A percentile compares a stretch with the other conserved stretches of the same genome.
These are phyloP conservation scores for Drosophila mettleri DNA, from an alignment of 2,888 invertebrate species.

Conservation along the genomic window DNA sequence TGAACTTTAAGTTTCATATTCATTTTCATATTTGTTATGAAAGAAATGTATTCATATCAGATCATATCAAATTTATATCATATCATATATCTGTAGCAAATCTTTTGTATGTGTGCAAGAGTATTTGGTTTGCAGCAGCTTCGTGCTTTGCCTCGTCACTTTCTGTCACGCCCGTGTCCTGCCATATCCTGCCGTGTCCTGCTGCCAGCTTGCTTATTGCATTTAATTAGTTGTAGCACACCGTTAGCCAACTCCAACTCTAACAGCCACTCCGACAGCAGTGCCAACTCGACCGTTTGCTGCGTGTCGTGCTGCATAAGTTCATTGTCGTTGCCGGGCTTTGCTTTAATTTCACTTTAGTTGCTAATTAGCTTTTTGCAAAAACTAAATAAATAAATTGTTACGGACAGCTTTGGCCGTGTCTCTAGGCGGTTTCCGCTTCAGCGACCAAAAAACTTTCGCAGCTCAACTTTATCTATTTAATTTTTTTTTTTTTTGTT, in stretches of 20 bases:
- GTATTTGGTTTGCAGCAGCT: background rate
- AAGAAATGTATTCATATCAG: background rate
- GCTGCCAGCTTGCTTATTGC: conserved; percentile 74
- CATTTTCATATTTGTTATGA: no score
- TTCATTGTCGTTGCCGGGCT: conserved; percentile 55
- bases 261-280: background rate
- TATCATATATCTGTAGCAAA: background rate
- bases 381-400: conserved; percentile 76
- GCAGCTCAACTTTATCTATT: conserved; percentile 31
- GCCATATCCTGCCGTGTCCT: conserved; percentile 19
- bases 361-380: conserved; percentile 77
- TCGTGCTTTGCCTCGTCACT: conserved; percentile 23
- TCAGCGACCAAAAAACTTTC: conserved; percentile 38
- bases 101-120: background rate
- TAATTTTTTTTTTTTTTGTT: background rate
- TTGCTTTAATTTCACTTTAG: conserved; percentile 80
- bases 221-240: conserved; percentile 83
- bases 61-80: background rate
- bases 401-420: conserved; percentile 46
- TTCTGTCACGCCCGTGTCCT: conserved; percentile 34
- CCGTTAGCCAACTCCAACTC: conserved; percentile 36
- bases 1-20: no score
- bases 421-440: conserved; percentile 49
- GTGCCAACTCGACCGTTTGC: conserved; percentile 11
- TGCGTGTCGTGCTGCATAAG: conserved; percentile 22